phyloP scores from a whole-genome alignment of 2,797 vertebrate species.

The Australoheros facetus region DNA sequence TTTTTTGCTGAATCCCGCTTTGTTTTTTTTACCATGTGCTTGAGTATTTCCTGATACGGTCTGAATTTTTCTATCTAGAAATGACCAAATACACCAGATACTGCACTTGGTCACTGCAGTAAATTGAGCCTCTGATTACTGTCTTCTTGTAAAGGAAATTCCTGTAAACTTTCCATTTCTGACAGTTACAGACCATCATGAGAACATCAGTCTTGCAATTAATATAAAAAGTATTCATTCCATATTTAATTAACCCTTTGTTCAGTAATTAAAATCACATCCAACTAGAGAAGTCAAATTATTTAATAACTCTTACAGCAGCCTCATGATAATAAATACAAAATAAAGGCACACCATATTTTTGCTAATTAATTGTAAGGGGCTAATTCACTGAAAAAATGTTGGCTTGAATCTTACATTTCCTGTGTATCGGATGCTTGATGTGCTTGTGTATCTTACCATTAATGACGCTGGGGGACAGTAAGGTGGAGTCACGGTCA shows the following conservation, averaged over 20 bases:
- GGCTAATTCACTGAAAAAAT: neutral
- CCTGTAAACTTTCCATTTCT: slow-evolving; percentile 26
- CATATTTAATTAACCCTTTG: neutral
- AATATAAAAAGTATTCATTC: neutral
- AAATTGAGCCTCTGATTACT: neutral
- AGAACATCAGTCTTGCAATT: neutral
- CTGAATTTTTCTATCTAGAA: neutral
- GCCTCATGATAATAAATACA: neutral
- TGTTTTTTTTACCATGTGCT: neutral
- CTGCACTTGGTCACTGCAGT: neutral
- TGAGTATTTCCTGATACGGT: neutral
- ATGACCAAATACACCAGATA: neutral
- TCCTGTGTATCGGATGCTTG: neutral
- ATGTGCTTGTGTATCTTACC: slow-evolving; percentile 82
- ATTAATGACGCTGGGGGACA: slow-evolving; percentile 92
- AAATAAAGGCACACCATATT: neutral
- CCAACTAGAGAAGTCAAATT: neutral
- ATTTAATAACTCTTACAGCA: neutral
- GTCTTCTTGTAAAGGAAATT: neutral
- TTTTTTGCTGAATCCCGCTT: neutral
- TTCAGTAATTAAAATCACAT: neutral
- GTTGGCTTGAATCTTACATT: neutral
- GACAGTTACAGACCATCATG: neutral
- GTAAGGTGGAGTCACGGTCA: slow-evolving; percentile 85
- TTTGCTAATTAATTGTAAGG: neutral